Percentiles rank a stretch among this genome's conserved stretches.
Conservation (phyloP, 92 coral and sea anemone genomes). For the Palythoa caribaeorum region DNA sequence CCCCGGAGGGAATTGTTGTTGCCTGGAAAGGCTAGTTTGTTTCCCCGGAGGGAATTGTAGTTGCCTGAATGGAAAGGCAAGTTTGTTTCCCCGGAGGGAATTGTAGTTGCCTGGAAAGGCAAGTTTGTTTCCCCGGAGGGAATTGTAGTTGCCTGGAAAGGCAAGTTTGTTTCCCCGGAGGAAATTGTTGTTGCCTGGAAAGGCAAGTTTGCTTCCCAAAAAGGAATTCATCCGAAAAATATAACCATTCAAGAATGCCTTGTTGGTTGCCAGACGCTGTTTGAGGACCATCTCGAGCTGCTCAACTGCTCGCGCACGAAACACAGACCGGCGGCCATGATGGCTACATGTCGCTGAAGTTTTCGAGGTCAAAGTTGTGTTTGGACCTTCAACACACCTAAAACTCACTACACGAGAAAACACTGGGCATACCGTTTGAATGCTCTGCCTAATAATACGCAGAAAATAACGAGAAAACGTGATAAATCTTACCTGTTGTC, state of each 20-base stretch:
- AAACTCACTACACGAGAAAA: slow-evolving; percentile 21
- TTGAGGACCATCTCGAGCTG: slow-evolving; percentile 24
- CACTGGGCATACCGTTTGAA: slow-evolving; percentile 15
- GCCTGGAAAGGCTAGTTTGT: no score
- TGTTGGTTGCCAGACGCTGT: slow-evolving; percentile 19
- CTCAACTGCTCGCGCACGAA: slow-evolving; percentile 22
- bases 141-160: neutral
- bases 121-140: neutral
- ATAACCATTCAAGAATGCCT: slow-evolving; percentile 11
- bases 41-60: no score
- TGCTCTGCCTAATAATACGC: slow-evolving; percentile 24
- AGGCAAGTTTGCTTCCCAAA: neutral
- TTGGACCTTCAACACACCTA: slow-evolving; percentile 20
- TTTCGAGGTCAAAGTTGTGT: neutral
- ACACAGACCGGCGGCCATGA: slow-evolving; percentile 29
- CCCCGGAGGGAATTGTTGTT: no score
- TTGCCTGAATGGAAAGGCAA: neutral
- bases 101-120: no score
- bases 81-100: neutral
- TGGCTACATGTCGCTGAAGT: slow-evolving; percentile 19
- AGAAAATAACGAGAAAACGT: slow-evolving; percentile 30
- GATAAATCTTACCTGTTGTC: slow-evolving; percentile 26
- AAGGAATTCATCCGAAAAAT: slow-evolving; percentile 29
- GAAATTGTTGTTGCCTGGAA: no score
- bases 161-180: neutral